Evolutionary conservation across 2,113 vertebrate genomes (phyloP).

Genomic region (Alaudala cheleensis): DNA sequence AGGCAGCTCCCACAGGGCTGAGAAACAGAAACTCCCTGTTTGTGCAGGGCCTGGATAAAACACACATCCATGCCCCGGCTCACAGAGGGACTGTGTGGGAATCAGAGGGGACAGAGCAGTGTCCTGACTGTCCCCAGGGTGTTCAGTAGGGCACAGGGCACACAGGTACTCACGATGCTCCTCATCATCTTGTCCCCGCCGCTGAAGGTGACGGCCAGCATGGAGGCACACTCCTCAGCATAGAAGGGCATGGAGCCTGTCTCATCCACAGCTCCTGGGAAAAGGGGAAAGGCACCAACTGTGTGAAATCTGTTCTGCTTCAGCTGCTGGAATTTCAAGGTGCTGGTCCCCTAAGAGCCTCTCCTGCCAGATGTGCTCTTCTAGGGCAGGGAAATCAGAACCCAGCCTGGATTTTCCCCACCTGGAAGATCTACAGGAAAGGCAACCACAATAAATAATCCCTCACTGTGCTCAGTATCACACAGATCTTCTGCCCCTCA

Average conservation of each 20-base stretch:
- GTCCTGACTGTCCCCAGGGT: neutral
- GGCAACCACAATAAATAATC: neutral
- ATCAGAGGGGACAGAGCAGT: rapidly evolving
- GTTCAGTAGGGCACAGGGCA: neutral
- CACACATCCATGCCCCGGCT: neutral
- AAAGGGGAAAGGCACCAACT: rapidly evolving
- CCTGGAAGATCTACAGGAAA: neutral
- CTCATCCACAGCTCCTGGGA: conserved; percentile 92
- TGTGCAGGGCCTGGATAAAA: neutral
- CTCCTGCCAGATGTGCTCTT: neutral
- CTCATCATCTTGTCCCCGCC: conserved; percentile 86
- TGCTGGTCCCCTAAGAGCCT: rapidly evolving
- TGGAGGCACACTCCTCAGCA: conserved; percentile 93
- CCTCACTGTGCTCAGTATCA: neutral
- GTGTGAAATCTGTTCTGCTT: rapidly evolving
- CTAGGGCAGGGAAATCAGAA: neutral
- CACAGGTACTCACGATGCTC: conserved; percentile 85
- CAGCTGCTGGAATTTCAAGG: neutral
- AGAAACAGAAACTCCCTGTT: neutral
- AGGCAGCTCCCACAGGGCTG: neutral
- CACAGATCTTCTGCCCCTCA: neutral
- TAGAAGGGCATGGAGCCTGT: conserved; percentile 92
- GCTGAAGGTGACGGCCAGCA: conserved; percentile 97
- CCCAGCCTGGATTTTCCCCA: neutral
- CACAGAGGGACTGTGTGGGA: rapidly evolving